Conservation (phyloP, 2,797 vertebrate genomes). For the Coluber constrictor region DNA sequence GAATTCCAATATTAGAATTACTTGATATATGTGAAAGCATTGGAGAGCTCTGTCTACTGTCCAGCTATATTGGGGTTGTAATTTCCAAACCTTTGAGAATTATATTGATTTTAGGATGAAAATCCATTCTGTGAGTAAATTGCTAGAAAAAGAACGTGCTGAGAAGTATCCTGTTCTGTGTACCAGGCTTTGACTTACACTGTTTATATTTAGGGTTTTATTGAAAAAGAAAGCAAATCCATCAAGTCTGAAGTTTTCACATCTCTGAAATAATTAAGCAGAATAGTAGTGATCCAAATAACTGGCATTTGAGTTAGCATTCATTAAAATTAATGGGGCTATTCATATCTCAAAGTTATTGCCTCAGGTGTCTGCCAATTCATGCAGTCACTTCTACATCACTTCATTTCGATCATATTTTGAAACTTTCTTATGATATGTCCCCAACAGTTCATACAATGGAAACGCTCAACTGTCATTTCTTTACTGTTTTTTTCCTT, state of each 20-base stretch:
- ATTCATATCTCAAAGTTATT: conserved; percentile 26
- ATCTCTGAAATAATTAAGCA: conserved; percentile 6
- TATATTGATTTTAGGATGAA: not conserved
- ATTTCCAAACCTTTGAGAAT: not conserved
- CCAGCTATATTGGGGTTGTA: not conserved
- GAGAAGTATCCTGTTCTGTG: not conserved
- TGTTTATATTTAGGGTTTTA: not conserved
- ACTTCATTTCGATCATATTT: conserved; percentile 16
- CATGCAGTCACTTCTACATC: conserved; percentile 21
- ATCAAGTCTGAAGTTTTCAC: not conserved
- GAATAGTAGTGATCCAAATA: not conserved
- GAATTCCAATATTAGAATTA: not conserved
- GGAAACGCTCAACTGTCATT: not conserved
- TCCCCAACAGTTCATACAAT: not conserved
- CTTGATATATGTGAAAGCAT: not conserved
- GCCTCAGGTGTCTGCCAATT: conserved; percentile 15
- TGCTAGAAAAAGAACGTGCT: not conserved
- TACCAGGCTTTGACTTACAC: not conserved
- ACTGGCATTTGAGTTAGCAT: conserved; percentile 3
- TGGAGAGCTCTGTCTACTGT: not conserved
- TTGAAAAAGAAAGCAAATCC: not conserved
- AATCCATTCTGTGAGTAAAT: not conserved
- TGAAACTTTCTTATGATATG: not conserved
- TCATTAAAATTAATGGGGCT: conserved; percentile 28
- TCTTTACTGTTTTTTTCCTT: not conserved